Base-by-base conservation (phyloP, 2,797 vertebrate species). In the Sebastes cheni region DNA sequence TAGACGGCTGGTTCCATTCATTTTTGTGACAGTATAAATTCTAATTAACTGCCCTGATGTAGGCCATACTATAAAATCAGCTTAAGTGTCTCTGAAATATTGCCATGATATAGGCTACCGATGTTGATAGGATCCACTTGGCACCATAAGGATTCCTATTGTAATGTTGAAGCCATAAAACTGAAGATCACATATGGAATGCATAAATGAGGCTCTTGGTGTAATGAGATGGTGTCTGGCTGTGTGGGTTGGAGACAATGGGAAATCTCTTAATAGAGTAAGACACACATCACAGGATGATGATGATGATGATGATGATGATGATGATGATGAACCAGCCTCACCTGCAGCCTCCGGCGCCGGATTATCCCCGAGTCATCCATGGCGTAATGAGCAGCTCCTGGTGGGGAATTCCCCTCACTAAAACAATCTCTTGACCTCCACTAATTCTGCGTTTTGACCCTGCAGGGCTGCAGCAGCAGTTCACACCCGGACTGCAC, bases 291-390 rank as follows among this genome's bases (percentile, higher is more conserved):
- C 3, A 60, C 42, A 65, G 67, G 75, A n/a, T 9, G 72, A 11
- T 5, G 18, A 50, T 9, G 75, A 11, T 5, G 46, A 50, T 34
- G 10, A 34, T 34, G 32, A 34, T 12, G 75, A 16, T 5, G 75
- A 16, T 5, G 75, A 46, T 25, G 73, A 25, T n/a, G 22, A 22
- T 52, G 8, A 34, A 61, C 22, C 64, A 22, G 54, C 95, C 95
- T 96, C 95, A 97, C 97, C 96, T 97, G 97, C 92, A 97, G 95
- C 93, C 97, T 95, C 85, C 97, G 90, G 90, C 97, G 96, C 79
- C 97, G 94, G 80, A 97, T 97, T 82, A 97, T 96, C 68, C 97
- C 97, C 32, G 96, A 97, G 92, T 97, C 97, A 88, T 97, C 97
- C 97, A 97, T 97, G 91, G 80, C 71, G 77, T 60, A 22, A 54